Base-by-base conservation (phyloP, 2,797 vertebrate species). In the Pelochelys cantorii region DNA sequence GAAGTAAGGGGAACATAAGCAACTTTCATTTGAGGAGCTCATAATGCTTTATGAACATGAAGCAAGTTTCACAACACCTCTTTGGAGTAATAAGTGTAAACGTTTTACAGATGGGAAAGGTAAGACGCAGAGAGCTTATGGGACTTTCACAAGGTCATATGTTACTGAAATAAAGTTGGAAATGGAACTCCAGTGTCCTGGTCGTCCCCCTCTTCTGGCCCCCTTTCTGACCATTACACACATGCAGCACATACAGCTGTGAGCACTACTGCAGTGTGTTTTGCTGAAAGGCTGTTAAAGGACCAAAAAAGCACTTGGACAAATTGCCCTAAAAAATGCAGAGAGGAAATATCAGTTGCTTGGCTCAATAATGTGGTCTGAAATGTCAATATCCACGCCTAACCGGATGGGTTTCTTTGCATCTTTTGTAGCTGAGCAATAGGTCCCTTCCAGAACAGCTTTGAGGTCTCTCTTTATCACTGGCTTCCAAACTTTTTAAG, bases 11-110 rank as follows among this genome's bases (percentile, higher is more conserved):
- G 86, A 88, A 88, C 11, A 54, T 81, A 71, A 92, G 86, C 25
- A 81, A 5, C 90, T 90, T 94, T 86, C 71, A 68, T 27, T 94
- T 93, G 82, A 91, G 65, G 93, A 81, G 81, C 81, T 84, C 52
- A 37, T 29, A 81, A 56, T 77, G 77, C 84, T 87, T 86, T 95
- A 83, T 68, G 75, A 77, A 85, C 25, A 6, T 31, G 84, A 91
- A 88, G 68, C 6, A 79, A 89, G 53, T 25, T 85, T 93, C 83
- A 53, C 11, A 83, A 27, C 81, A 57, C 17, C 53, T 62, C 27
- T 81, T 84, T 94, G 29, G 60, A 62, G 82, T 62, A 85, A 6
- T 52, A 75, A 81, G 82, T 80, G 80, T 89, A 89, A 7, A 84
- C 14, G 7, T 93, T 92, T 93, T 86, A n/a, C 22, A 86, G 52